Evolutionary conservation across 2,113 vertebrate species (phyloP), one percentile per base, ranked within the genome.

Genomic region (Thryonomys swinderianus): DNA sequence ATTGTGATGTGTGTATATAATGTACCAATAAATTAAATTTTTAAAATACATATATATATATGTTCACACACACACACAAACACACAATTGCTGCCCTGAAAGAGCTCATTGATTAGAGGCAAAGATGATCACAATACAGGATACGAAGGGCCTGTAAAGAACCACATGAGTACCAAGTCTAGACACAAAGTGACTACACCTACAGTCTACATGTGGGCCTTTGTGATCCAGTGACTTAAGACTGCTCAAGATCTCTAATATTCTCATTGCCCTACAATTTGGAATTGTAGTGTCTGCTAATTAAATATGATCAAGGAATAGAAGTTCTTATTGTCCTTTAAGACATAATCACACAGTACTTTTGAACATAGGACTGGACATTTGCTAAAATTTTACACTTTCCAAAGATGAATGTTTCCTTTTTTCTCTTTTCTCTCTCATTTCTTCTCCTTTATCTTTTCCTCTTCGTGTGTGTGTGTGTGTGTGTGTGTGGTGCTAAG

Each of bases 181-280:
- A 55, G 40, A 78, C 79, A 45, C 3, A 14, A 20, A 21, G 5
- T 59, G 32, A 51, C 10, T 86, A 40, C 4, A 90, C 82, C 27
- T 71, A 55, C n/a, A 73, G 17, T 27, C 42, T 10, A 7, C 30
- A 48, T 80, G 27, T 73, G 7, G 23, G 37, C 42, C 23, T 86
- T 95, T 51, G 40, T 25, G 14, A 84, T 8, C 2, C 11, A 96
- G 23, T 61, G 40, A 0, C 4, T 93, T 66, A 73, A 90, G 48
- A 40, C 1, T 59, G 53, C 62, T 25, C 7, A 85, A 13, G 21
- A 71, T n/a, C 32, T 71, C 61, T 69, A n/a, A 13, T 2, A 48
- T 62, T 91, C 37, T 66, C 5, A 83, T 79, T 92, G 27, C 34
- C 92, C 82, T 86, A n/a, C 32, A 91, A 86, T 45, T 85, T 53